Base-by-base conservation (phyloP, 2,113 vertebrate genomes). In the Jacana jacana region DNA sequence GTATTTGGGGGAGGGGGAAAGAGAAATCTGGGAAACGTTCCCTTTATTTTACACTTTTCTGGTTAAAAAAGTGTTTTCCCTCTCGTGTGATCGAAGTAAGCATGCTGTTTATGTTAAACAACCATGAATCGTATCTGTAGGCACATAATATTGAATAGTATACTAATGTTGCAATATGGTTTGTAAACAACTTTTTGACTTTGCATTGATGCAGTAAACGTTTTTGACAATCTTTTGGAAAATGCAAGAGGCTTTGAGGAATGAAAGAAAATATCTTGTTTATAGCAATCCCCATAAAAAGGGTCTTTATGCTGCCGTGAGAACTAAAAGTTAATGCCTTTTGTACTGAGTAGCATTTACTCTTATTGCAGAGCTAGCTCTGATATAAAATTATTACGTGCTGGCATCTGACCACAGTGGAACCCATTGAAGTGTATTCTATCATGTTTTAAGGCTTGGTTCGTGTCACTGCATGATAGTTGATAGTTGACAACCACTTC, bases 381-480 rank as follows among this genome's bases (percentile, higher is more conserved):
- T 85, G 86, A 91, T 92, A 73, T 4, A 69, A 76, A 96, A 82
- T 94, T 69, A n/a, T 69, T 49, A 78, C 35, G 72, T 86, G 39
- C 76, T 96, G 86, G 90, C 93, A 30, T 40, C 65, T 84, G 83
- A 37, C 72, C 86, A 87, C 89, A 94, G 65, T 91, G 69, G 77
- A 88, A 72, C 52, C 94, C 86, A 61, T 2, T 81, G n/a, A 84
- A 78, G 57, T 71, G 37, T 84, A 37, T 84, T 93, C 73, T 95
- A 39, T 88, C 83, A n/a, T 72, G 44, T 94, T 93, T 94, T 88
- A 88, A 57, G 76, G 57, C 51, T 94, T 91, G 76, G 82, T 93
- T 83, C 7, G 12, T 63, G 65, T 66, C 80, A 75, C 54, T 5
- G 65, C 40, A 42, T 84, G 92, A 86, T 68, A 52, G 83, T 88